Evolutionary conservation across 2,797 vertebrate species (phyloP).

Genomic region (Dryobates pubescens): DNA sequence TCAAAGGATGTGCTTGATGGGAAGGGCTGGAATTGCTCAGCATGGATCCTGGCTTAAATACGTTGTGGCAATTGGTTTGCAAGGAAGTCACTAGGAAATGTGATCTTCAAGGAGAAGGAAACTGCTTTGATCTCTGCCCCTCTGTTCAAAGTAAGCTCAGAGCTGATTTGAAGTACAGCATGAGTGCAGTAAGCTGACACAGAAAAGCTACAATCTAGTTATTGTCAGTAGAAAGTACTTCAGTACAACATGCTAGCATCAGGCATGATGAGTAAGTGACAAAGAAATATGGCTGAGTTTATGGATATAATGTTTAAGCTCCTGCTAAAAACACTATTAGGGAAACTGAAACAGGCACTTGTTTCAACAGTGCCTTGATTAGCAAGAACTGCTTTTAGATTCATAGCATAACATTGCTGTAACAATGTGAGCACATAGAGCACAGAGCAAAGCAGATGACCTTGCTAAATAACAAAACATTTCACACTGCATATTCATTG

Average conservation of each 20-base stretch:
- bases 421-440: background rate
- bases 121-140: constrained; percentile 34
- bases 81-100: constrained; percentile 29
- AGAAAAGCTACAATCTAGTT: background rate
- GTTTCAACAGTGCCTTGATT: background rate
- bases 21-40: constrained; percentile 13
- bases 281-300: background rate
- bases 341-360: background rate
- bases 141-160: background rate
- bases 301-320: background rate
- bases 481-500: constrained; percentile 26
- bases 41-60: background rate
- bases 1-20: background rate
- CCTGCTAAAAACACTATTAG: background rate
- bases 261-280: background rate
- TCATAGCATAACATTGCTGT: background rate
- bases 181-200: background rate
- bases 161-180: background rate
- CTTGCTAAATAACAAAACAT: background rate
- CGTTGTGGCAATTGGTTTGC: constrained; percentile 22
- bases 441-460: background rate
- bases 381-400: background rate
- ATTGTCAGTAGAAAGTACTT: background rate
- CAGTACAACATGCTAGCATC: background rate
- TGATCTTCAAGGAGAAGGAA: background rate